Evolutionary conservation across 2,888 invertebrate genomes (phyloP).

Genomic region (Phaonia tiefii): DNA sequence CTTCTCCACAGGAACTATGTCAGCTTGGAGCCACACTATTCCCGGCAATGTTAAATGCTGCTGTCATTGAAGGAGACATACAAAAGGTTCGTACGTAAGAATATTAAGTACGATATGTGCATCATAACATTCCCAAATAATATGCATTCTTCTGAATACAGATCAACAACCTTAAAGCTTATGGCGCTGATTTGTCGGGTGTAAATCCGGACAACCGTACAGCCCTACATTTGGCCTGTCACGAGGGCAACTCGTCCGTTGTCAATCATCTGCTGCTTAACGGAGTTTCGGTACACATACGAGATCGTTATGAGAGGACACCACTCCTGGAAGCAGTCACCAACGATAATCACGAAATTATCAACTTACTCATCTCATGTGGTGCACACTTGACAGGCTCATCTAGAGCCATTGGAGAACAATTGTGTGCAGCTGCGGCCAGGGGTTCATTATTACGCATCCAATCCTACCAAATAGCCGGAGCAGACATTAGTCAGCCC

Average conservation of each 20-base stretch:
- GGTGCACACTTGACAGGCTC: conserved; percentile 88
- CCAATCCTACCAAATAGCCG: conserved; percentile 84
- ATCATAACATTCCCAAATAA: no score
- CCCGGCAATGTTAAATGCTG: conserved; percentile 86
- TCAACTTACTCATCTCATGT: conserved; percentile 85
- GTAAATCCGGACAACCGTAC: conserved; percentile 89
- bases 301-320: conserved; percentile 86
- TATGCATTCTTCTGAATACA: conserved; percentile 48
- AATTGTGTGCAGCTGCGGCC: conserved; percentile 85
- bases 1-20: conserved; percentile 82
- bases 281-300: conserved; percentile 91
- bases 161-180: conserved; percentile 78
- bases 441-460: conserved; percentile 83
- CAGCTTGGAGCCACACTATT: conserved; percentile 84
- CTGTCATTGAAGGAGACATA: conserved; percentile 83
- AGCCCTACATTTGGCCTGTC: conserved; percentile 90
- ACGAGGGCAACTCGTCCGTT: conserved; percentile 85
- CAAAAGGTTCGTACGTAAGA: conserved; percentile 80
- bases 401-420: conserved; percentile 84
- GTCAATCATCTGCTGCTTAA: conserved; percentile 88
- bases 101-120: neutral
- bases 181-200: conserved; percentile 88
- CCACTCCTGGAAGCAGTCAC: conserved; percentile 87
- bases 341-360: conserved; percentile 84
- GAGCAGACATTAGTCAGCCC: conserved; percentile 84